Percentiles rank a stretch among this genome's conserved stretches.
These are phyloP conservation scores for Panthera uncia DNA, from an alignment of 2,113 vertebrate species.

Conservation along the genomic window DNA sequence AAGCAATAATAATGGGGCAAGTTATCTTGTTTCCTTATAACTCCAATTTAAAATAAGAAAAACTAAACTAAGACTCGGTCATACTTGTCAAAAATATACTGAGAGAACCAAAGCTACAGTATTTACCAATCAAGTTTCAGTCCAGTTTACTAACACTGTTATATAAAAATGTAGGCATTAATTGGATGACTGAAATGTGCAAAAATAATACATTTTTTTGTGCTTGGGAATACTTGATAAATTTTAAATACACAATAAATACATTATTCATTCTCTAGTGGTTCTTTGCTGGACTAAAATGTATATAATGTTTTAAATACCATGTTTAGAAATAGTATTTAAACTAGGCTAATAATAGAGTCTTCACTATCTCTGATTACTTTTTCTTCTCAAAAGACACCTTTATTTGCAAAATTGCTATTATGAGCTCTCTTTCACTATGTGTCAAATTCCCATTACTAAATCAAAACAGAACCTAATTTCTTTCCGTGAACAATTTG, in stretches of 20 bases:
- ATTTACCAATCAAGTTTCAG: background rate
- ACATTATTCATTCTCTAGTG: slow-evolving; percentile 56
- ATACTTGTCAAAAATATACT: background rate
- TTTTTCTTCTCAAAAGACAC: slow-evolving; percentile 37
- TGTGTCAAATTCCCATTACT: background rate
- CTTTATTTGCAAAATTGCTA: background rate
- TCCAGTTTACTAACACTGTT: background rate
- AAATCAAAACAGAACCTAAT: slow-evolving; percentile 32
- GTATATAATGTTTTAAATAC: slow-evolving; percentile 1
- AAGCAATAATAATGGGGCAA: slow-evolving; percentile 46
- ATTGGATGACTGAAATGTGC: background rate
- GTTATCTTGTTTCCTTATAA: slow-evolving; percentile 7
- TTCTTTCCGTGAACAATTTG: background rate
- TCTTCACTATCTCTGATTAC: slow-evolving; percentile 22
- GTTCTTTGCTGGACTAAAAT: slow-evolving; percentile 23
- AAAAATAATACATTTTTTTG: slow-evolving; percentile 29
- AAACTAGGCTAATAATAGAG: background rate
- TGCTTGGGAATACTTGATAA: background rate
- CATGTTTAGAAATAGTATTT: slow-evolving; percentile 18
- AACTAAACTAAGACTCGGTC: background rate
- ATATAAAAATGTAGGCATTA: background rate
- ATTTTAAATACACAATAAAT: slow-evolving; percentile 30
- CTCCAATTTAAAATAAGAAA: slow-evolving; percentile 52
- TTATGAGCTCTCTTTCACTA: background rate
- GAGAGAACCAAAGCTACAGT: background rate